A percentile compares a stretch with the other conserved stretches of the same genome.
Evolutionary conservation across 2,797 vertebrate species (phyloP).

Genomic region (Microchirus variegatus): DNA sequence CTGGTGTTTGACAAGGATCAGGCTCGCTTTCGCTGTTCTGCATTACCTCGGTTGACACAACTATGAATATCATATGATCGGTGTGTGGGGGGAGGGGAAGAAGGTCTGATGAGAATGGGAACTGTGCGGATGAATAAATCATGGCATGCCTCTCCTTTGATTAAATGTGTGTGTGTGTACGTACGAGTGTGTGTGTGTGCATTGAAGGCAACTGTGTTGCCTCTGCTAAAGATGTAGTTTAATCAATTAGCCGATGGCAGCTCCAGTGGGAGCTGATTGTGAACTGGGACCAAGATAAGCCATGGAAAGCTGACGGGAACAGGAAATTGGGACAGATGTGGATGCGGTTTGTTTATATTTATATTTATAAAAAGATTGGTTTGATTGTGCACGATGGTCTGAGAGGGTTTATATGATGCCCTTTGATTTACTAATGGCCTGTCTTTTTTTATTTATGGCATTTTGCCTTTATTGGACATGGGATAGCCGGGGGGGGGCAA

Average conservation of each 20-base stretch:
- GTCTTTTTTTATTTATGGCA: background rate
- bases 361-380: slow-evolving; percentile 14
- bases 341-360: slow-evolving; percentile 37
- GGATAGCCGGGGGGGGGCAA: background rate
- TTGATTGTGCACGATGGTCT: background rate
- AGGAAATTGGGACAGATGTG: slow-evolving; percentile 54
- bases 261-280: slow-evolving; percentile 24
- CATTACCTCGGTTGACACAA: slow-evolving; percentile 13
- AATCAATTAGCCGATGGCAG: slow-evolving; percentile 58
- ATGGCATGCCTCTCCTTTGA: slow-evolving; percentile 47
- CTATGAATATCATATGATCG: slow-evolving; percentile 31
- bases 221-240: slow-evolving; percentile 50
- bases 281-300: slow-evolving; percentile 20
- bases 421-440: background rate
- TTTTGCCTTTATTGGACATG: background rate
- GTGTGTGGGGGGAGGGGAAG: slow-evolving; percentile 56
- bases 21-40: background rate
- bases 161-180: slow-evolving; percentile 41
- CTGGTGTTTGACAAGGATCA: background rate
- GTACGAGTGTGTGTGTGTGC: slow-evolving; percentile 6
- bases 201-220: slow-evolving; percentile 3
- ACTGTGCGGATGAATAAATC: slow-evolving; percentile 72
- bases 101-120: slow-evolving; percentile 19
- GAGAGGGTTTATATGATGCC: background rate
- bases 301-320: slow-evolving; percentile 18